These are phyloP conservation scores for Climacteris rufus DNA, from an alignment of 2,113 vertebrate species.

Conservation along the genomic window DNA sequence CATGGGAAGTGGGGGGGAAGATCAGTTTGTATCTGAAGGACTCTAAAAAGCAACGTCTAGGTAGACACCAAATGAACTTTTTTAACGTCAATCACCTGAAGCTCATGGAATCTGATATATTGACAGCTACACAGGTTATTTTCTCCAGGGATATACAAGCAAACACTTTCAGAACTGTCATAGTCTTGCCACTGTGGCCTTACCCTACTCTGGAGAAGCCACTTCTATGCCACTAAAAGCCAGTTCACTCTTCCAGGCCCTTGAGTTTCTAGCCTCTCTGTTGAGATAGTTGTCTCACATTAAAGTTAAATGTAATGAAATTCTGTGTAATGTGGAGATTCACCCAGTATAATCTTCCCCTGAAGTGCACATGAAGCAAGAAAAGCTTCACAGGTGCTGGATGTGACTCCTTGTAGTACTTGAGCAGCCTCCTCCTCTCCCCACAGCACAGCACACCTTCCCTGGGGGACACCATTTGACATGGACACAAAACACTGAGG, in stretches of 20 bases:
- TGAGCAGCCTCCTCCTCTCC: neutral
- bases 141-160: neutral
- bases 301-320: neutral
- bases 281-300: neutral
- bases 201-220: neutral
- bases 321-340: neutral
- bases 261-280: neutral
- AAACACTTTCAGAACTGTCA: neutral
- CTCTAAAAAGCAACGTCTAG: neutral
- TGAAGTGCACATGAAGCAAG: neutral
- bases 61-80: neutral
- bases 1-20: accelerated
- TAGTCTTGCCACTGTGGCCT: neutral
- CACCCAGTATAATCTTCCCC: neutral
- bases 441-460: neutral
- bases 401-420: neutral
- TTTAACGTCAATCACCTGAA: neutral
- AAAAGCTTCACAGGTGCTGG: neutral
- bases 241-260: neutral
- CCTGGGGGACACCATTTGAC: neutral
- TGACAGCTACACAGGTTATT: neutral
- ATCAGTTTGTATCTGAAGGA: neutral
- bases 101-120: neutral
- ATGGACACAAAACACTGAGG: neutral
- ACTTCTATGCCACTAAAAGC: neutral